These are phyloP conservation scores for Aporrectodea caliginosa DNA, from an alignment of 1,140 invertebrate species.

Conservation along the genomic window DNA sequence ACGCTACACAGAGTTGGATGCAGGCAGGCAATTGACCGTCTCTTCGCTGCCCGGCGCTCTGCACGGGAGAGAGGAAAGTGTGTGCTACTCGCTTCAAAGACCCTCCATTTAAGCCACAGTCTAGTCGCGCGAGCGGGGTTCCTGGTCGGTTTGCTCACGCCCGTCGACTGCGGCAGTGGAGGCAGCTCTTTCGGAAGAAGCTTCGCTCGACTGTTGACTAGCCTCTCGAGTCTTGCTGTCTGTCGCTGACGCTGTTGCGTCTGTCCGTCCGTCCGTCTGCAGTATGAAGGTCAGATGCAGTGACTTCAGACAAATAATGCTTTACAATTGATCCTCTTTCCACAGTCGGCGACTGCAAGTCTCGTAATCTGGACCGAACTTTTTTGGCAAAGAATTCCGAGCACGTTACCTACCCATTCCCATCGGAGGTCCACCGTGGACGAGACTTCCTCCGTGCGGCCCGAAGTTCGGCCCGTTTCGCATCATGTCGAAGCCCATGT, in stretches of 20 bases:
- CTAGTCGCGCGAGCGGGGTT: no score
- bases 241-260: neutral
- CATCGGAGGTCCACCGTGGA: neutral
- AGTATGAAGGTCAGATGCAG: neutral
- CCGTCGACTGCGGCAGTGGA: neutral
- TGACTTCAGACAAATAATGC: neutral
- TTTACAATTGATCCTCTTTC: no score
- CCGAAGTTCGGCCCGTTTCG: neutral
- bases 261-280: neutral
- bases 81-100: neutral
- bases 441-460: constrained; percentile 10
- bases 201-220: neutral
- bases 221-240: neutral
- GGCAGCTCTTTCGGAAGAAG: neutral
- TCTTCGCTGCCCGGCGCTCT: no score
- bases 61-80: no score
- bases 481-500: constrained; percentile 16
- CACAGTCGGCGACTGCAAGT: no score
- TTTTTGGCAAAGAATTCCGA: neutral
- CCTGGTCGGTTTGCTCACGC: no score
- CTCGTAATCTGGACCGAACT: neutral
- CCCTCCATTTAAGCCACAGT: neutral
- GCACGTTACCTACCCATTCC: constrained; percentile 15
- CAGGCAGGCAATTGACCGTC: no score
- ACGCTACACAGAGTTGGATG: no score